Evolutionary conservation across 2,888 invertebrate species (phyloP).

Genomic region (Cyclophora albipunctata): DNA sequence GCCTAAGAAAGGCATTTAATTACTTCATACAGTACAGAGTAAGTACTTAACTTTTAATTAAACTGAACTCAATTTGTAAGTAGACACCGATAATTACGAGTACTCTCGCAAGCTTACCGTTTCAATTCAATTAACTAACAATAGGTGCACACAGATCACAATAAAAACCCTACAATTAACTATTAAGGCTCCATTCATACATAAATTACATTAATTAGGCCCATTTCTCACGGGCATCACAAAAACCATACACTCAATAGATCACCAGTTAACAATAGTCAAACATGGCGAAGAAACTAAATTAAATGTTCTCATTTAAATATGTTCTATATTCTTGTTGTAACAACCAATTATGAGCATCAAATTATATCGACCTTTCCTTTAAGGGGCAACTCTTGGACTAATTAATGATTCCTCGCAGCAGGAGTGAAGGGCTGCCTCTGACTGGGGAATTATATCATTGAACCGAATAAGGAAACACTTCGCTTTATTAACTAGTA

Average conservation of each 20-base stretch:
- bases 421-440: constrained; percentile 44
- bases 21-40: too few relatives aligned
- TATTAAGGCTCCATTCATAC: too few relatives aligned
- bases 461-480: too few relatives aligned
- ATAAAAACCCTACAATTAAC: too few relatives aligned
- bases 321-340: constrained; percentile 60
- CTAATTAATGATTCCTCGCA: constrained; percentile 70
- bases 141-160: too few relatives aligned
- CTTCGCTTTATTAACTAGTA: too few relatives aligned
- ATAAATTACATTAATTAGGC: constrained; percentile 8
- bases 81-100: too few relatives aligned
- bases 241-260: constrained; percentile 22
- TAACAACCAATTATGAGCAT: constrained; percentile 67
- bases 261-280: constrained; percentile 45
- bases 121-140: too few relatives aligned
- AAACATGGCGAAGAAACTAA: constrained; percentile 56
- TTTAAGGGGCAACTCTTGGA: constrained; percentile 53
- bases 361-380: constrained; percentile 56
- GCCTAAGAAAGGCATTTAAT: too few relatives aligned
- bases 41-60: too few relatives aligned
- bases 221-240: constrained; percentile 19
- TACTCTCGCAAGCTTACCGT: too few relatives aligned
- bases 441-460: background rate
- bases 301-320: constrained; percentile 54
- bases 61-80: too few relatives aligned